Conservation (phyloP, 2,113 vertebrate genomes). For the Mastomys coucha region DNA sequence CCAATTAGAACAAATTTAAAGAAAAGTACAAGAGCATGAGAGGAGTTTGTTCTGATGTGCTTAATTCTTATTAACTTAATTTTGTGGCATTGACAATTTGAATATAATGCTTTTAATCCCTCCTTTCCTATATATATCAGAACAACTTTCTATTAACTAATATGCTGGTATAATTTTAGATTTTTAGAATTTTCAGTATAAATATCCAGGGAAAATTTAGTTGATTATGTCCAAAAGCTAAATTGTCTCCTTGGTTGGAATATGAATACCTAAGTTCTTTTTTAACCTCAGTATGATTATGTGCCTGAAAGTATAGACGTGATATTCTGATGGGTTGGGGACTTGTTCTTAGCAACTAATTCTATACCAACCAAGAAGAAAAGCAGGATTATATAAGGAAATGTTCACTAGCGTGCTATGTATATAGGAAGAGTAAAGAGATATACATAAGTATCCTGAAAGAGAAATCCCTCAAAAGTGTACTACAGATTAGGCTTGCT, state of each 20-base stretch:
- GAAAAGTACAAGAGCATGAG: background rate
- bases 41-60: background rate
- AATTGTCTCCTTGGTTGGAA: background rate
- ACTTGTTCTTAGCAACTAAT: constrained; percentile 45
- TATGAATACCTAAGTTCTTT: constrained; percentile 30
- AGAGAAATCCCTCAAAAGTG: background rate
- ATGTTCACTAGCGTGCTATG: background rate
- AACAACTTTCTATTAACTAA: background rate
- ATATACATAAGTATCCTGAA: background rate
- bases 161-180: background rate
- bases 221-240: background rate
- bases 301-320: background rate
- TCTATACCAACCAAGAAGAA: background rate
- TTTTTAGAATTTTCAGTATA: background rate
- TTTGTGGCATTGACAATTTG: background rate
- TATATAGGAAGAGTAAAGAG: background rate
- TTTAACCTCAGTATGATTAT: background rate
- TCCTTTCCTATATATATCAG: background rate
- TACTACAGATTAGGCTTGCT: background rate
- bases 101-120: background rate
- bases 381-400: constrained; percentile 16
- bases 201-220: background rate
- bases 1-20: background rate
- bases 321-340: background rate
- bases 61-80: background rate